Percentiles rank a stretch among this genome's conserved stretches.
These are phyloP conservation scores for Drosophila yooni DNA, from an alignment of 2,888 invertebrate genomes.

Conservation along the genomic window DNA sequence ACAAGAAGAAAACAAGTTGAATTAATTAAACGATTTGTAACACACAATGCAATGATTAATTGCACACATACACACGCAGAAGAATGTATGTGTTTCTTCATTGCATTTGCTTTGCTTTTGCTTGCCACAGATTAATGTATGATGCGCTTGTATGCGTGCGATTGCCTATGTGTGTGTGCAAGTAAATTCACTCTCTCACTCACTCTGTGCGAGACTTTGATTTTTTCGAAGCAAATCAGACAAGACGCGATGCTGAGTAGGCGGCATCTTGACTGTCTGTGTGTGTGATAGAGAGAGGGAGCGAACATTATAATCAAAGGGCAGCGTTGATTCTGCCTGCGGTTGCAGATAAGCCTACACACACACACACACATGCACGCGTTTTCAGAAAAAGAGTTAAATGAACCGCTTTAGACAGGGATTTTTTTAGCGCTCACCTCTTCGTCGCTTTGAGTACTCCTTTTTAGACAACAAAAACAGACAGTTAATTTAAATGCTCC, in stretches of 20 bases:
- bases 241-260: conserved; percentile 55
- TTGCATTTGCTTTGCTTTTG: conserved; percentile 31
- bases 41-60: conserved; percentile 67
- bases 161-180: conserved; percentile 12
- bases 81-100: conserved; percentile 33
- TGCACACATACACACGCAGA: conserved; percentile 23
- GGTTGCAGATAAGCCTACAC: conserved; percentile 50
- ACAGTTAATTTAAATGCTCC: conserved; percentile 31
- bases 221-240: conserved; percentile 40
- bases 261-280: conserved; percentile 52
- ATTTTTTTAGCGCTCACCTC: conserved; percentile 38
- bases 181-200: conserved; percentile 26
- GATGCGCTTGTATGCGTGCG: conserved; percentile 21
- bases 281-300: conserved; percentile 7
- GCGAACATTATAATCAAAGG: conserved; percentile 53
- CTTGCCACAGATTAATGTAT: conserved; percentile 30
- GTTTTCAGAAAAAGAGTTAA: conserved; percentile 42
- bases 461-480: conserved; percentile 23
- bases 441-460: conserved; percentile 4
- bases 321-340: conserved; percentile 39
- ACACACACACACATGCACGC: conserved; percentile 25
- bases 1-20: conserved; percentile 26
- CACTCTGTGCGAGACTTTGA: conserved; percentile 36
- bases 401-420: conserved; percentile 29
- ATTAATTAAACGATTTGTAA: conserved; percentile 75